Conservation (phyloP, 1,140 invertebrate species). For the Leptinotarsa undecemlineata region DNA sequence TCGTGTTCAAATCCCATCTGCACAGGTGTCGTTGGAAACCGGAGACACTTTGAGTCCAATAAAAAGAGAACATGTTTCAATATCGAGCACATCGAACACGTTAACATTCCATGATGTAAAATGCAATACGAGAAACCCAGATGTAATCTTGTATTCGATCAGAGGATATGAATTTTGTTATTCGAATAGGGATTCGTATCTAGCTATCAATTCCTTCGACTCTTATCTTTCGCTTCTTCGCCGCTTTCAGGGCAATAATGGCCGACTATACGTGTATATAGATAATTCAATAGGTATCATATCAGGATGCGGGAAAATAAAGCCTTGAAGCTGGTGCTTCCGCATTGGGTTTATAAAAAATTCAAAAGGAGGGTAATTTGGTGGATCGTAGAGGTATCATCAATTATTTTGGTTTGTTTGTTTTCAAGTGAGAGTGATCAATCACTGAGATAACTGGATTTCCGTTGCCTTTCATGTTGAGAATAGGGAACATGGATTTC, state of each 20-base stretch:
- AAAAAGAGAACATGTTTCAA: background rate
- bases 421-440: no score
- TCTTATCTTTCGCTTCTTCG: background rate
- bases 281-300: conserved; percentile 6
- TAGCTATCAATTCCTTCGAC: background rate
- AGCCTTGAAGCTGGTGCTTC: background rate
- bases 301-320: background rate
- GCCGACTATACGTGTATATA: background rate
- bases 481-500: no score
- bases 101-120: background rate
- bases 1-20: background rate
- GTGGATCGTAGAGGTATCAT: background rate
- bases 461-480: no score
- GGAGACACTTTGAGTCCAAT: background rate
- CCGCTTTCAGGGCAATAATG: background rate
- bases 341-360: background rate
- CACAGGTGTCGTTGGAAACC: background rate
- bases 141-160: conserved; percentile 2
- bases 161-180: conserved; percentile 6
- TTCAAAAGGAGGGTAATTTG: background rate
- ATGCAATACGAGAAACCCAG: background rate
- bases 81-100: conserved; percentile 1
- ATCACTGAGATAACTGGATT: no score
- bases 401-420: background rate
- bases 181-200: background rate